Conservation (phyloP, 2,888 invertebrate genomes). For the Nephrotoma appendiculata region DNA sequence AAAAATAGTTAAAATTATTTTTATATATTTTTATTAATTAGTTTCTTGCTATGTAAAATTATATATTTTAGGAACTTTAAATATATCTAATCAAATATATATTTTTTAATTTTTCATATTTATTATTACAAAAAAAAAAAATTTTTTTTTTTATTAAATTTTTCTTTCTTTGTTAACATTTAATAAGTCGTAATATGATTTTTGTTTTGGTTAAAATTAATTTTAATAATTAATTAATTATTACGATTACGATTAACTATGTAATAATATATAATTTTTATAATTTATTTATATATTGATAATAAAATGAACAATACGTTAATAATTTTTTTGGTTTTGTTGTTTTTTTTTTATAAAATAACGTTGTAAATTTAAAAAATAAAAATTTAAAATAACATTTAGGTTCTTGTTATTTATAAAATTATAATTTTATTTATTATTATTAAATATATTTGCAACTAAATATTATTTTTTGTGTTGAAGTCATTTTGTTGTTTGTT, state of each 20-base stretch:
- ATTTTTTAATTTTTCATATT: neutral
- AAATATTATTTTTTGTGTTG: neutral
- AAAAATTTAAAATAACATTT: neutral
- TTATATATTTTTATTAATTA: neutral
- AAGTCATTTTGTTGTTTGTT: neutral
- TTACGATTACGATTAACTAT: neutral
- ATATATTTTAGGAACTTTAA: neutral
- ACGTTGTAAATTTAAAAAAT: neutral
- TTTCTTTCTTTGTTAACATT: neutral
- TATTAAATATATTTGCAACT: neutral
- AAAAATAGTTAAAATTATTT: neutral
- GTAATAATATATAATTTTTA: neutral
- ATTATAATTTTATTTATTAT: neutral
- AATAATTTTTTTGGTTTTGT: neutral
- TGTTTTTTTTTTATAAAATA: neutral
- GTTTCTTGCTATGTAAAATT: neutral
- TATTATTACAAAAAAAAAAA: neutral
- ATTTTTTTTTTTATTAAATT: neutral
- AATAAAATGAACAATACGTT: neutral
- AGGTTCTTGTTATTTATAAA: neutral
- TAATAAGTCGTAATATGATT: neutral
- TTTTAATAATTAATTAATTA: neutral
- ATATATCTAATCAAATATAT: neutral
- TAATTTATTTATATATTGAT: neutral
- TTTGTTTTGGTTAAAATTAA: neutral